phyloP scores from a whole-genome alignment of 2,888 invertebrate genomes.

The Thecophora atra region DNA sequence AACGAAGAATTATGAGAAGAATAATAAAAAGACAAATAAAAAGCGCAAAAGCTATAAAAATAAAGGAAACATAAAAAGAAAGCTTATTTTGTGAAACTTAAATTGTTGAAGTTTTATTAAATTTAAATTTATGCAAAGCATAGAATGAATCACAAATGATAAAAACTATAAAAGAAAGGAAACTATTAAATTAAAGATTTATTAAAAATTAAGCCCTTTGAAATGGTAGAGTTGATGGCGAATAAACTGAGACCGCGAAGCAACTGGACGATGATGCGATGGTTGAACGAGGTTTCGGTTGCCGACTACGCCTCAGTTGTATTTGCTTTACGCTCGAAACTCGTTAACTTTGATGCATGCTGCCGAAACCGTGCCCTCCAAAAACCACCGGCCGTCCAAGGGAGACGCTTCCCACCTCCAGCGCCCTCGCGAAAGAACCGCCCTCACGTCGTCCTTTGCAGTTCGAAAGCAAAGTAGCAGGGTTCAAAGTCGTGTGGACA shows the following conservation, averaged over 20 bases:
- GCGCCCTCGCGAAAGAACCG: not conserved
- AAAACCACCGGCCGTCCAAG: too few species aligned
- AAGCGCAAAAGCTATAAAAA: too few species aligned
- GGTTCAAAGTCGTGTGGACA: constrained; percentile 16
- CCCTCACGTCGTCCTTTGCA: not conserved
- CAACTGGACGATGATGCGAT: not conserved
- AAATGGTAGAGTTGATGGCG: not conserved
- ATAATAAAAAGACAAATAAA: too few species aligned
- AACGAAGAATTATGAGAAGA: not conserved
- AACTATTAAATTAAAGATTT: constrained; percentile 12
- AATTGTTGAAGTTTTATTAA: too few species aligned
- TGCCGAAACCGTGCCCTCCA: not conserved
- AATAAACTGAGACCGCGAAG: not conserved
- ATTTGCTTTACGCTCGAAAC: constrained; percentile 30
- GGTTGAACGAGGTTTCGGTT: not conserved
- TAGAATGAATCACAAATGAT: not conserved
- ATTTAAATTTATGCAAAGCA: not conserved
- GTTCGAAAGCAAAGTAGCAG: not conserved
- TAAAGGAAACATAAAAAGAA: too few species aligned
- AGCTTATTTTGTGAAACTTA: too few species aligned
- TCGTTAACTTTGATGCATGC: constrained; percentile 28
- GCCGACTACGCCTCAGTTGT: not conserved
- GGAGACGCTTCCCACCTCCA: not conserved
- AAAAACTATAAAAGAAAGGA: not conserved
- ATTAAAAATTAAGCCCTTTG: constrained; percentile 11